Conservation (phyloP, 2,797 vertebrate genomes). For the Sylvia borin region DNA sequence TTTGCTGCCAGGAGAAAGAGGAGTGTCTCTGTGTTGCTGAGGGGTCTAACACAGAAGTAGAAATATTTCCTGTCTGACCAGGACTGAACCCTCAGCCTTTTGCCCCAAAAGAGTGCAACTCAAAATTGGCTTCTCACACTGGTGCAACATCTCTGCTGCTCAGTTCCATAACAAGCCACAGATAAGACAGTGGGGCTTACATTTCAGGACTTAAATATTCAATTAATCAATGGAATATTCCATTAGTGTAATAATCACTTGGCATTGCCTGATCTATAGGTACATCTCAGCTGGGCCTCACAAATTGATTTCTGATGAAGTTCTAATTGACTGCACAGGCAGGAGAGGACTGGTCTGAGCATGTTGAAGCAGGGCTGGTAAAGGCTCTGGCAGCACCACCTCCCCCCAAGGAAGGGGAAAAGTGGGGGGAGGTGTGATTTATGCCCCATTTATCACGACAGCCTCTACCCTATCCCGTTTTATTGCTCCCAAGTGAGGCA, state of each 20-base stretch:
- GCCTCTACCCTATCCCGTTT: slow-evolving; percentile 66
- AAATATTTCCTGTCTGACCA: background rate
- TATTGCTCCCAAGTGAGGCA: slow-evolving; percentile 74
- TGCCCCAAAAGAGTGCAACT: background rate
- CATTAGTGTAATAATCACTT: slow-evolving; percentile 81
- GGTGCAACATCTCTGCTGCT: background rate
- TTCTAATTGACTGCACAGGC: slow-evolving; percentile 81
- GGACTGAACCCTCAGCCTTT: background rate
- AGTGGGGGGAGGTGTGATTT: slow-evolving; percentile 69
- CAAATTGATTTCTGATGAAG: slow-evolving; percentile 86
- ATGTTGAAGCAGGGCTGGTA: slow-evolving; percentile 48
- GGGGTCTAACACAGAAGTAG: background rate
- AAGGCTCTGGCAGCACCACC: slow-evolving; percentile 53
- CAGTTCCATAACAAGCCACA: background rate
- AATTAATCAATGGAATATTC: slow-evolving; percentile 85
- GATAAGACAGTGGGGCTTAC: slow-evolving; percentile 50
- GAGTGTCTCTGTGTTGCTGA: background rate
- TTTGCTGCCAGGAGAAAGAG: background rate
- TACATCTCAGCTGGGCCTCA: slow-evolving; percentile 80
- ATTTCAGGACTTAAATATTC: slow-evolving; percentile 78
- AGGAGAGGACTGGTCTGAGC: slow-evolving; percentile 71
- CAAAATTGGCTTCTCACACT: background rate
- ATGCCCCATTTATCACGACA: slow-evolving; percentile 62
- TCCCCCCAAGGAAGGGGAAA: slow-evolving; percentile 39
- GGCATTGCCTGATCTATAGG: slow-evolving; percentile 80